These are phyloP conservation scores for Percopsis omiscomaycus DNA, from an alignment of 2,797 vertebrate genomes.

Conservation along the genomic window DNA sequence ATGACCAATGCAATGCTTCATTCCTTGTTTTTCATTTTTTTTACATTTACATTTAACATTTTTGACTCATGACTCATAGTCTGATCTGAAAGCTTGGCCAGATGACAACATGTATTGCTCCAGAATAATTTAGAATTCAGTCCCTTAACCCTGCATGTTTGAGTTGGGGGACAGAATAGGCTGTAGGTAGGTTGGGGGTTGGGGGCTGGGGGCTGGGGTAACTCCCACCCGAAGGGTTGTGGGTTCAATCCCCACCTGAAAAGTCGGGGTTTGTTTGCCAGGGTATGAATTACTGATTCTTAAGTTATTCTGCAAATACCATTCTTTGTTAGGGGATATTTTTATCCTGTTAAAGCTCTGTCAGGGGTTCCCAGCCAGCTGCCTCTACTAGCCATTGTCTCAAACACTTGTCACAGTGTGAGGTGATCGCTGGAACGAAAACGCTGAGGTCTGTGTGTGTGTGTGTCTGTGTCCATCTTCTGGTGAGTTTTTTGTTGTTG, in stretches of 20 bases:
- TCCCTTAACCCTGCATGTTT: neutral
- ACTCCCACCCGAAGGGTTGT: too few species aligned
- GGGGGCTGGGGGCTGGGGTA: too few species aligned
- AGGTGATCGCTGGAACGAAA: constrained; percentile 23
- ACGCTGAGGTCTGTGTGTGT: constrained; percentile 38
- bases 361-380: neutral
- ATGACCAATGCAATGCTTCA: neutral
- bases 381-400: neutral
- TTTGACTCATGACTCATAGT: constrained; percentile 4
- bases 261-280: neutral
- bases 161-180: neutral
- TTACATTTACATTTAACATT: neutral
- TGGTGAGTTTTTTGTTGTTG: too few species aligned
- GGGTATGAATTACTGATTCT: too few species aligned
- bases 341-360: neutral
- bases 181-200: neutral
- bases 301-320: too few species aligned
- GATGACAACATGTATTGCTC: neutral
- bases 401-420: constrained; percentile 12
- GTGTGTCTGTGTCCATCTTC: neutral
- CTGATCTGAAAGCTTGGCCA: constrained; percentile 3
- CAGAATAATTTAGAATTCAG: neutral
- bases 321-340: too few species aligned
- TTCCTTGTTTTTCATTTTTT: neutral
- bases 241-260: neutral